These are phyloP conservation scores for Athalia cordata DNA, from an alignment of 2,888 invertebrate species.

Conservation along the genomic window DNA sequence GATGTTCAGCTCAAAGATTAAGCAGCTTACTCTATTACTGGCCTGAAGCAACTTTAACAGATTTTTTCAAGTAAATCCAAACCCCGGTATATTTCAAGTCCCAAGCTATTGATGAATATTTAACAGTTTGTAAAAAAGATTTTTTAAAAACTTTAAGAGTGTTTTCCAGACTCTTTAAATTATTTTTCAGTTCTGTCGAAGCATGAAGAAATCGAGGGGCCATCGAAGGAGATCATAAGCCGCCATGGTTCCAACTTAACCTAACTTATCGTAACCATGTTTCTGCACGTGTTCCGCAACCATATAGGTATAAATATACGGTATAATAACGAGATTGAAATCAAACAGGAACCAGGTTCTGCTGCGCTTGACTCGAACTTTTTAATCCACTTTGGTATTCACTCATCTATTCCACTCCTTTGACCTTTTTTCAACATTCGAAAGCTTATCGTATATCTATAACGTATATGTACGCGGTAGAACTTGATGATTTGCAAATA, in stretches of 20 bases:
- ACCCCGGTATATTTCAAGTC: too few species aligned
- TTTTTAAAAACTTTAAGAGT: too few species aligned
- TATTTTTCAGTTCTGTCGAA: too few species aligned
- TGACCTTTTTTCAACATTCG: background rate
- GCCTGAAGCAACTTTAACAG: too few species aligned
- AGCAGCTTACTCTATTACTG: too few species aligned
- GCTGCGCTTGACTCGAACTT: slow-evolving; percentile 32
- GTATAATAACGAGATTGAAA: slow-evolving; percentile 31
- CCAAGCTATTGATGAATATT: too few species aligned
- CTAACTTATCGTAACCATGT: background rate
- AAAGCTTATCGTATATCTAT: slow-evolving; percentile 1
- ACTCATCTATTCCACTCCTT: slow-evolving; percentile 19
- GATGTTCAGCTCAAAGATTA: too few species aligned
- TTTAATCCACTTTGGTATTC: slow-evolving; percentile 39
- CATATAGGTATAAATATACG: background rate
- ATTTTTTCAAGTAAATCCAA: too few species aligned
- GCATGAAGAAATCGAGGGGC: background rate
- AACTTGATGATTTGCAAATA: slow-evolving; percentile 25
- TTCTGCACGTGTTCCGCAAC: slow-evolving; percentile 5
- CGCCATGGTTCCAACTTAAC: background rate
- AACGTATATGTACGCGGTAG: background rate
- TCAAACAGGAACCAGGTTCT: background rate
- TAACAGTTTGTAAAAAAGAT: too few species aligned
- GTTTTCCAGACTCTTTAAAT: too few species aligned
- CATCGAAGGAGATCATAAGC: background rate